Evolutionary conservation across 2,888 invertebrate genomes (phyloP), one percentile per base, ranked within the genome.

Genomic region (Coelinius sp.): DNA sequence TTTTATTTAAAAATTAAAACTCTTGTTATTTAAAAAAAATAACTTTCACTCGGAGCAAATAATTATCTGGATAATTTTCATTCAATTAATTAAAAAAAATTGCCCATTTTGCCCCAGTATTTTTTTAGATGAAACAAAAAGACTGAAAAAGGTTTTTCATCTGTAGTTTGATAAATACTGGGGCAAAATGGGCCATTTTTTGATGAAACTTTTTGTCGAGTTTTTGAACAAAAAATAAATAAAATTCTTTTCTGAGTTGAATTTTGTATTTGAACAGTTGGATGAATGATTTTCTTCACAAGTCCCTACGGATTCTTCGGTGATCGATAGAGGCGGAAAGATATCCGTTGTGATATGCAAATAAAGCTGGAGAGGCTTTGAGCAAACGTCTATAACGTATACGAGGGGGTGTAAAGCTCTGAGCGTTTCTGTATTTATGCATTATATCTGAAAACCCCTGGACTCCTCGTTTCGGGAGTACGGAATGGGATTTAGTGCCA

Each of bases 291-390:
- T 31, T 20, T 17, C 17, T 35, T 17, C 25, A 31, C 7, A 59
- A 59, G 17, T 35, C 35, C 14, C 35, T 31, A 31, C 10, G 17
- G 31, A 59, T 35, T 31, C 31, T 6, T 12, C 20, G 20, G 3
- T 7, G 14, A 59, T 59, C 59, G 59, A 59, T 59, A 59, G 31
- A 17, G 35, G 8, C 10, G 20, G 20, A 59, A 59, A 59, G 31
- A 59, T 59, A 59, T 17, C 17, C 35, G 59, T 59, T 59, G 59
- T 59, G 31, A 31, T 59, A 59, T 59, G 31, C 59, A 59, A 59
- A 59, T 59, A 59, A 59, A 59, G 59, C 59, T 12, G n/a, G 20
- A 59, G 35, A 59, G 59, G 59, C 59, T 59, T 59, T 59, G 17
- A 59, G 59, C 59, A 59, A 59, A 59, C 59, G 59, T 1, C 20